A percentile compares a stretch with the other conserved stretches of the same genome.
phyloP scores from a whole-genome alignment of 1,140 invertebrate genomes.

The Drosophila lacteicornis region DNA sequence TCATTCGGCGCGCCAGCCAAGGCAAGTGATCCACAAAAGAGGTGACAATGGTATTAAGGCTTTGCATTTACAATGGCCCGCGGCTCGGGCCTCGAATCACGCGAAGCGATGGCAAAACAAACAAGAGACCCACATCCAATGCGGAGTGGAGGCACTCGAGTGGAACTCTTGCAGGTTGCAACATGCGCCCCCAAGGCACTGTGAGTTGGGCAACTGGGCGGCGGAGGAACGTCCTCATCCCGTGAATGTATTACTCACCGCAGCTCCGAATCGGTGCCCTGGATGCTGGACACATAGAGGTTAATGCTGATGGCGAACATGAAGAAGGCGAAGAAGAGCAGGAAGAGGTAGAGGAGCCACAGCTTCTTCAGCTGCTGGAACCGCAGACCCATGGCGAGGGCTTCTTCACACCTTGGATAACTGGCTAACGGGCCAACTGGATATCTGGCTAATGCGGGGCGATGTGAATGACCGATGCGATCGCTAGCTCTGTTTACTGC shows the following conservation, averaged over 20 bases:
- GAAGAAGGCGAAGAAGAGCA: constrained; percentile 84
- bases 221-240: constrained; percentile 20
- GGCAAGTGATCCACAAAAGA: constrained; percentile 62
- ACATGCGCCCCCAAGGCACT: constrained; percentile 43
- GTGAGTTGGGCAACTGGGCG: constrained; percentile 58
- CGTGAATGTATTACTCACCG: constrained; percentile 61
- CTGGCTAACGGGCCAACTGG: neutral
- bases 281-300: constrained; percentile 81
- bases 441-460: constrained; percentile 6
- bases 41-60: constrained; percentile 70
- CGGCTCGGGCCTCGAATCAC: constrained; percentile 43
- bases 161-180: constrained; percentile 71
- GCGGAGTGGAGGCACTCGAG: constrained; percentile 66
- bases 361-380: constrained; percentile 83
- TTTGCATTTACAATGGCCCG: constrained; percentile 64
- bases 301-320: constrained; percentile 85
- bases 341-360: constrained; percentile 80
- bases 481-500: constrained; percentile 52
- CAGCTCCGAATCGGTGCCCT: constrained; percentile 50
- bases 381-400: constrained; percentile 71
- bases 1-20: constrained; percentile 19
- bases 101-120: constrained; percentile 59
- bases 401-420: constrained; percentile 8
- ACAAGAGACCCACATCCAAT: constrained; percentile 54
- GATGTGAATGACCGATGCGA: constrained; percentile 50